These are phyloP conservation scores for Montipora sp. DNA, from an alignment of 64 coral and sea anemone species.

Conservation along the genomic window DNA sequence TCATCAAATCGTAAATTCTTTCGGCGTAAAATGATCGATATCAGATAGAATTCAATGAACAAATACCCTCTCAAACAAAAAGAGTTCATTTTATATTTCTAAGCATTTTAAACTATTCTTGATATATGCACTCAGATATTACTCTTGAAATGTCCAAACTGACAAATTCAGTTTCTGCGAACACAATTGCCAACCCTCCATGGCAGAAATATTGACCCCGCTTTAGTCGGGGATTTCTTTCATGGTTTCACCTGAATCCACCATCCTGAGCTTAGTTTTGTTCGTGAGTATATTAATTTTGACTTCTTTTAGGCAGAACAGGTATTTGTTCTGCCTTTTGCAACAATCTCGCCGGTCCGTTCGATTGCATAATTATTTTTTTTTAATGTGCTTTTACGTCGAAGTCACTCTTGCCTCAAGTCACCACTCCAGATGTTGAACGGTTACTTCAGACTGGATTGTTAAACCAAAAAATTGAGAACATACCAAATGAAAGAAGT, in stretches of 20 bases:
- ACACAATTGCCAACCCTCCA: not conserved
- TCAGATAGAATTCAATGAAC: not conserved
- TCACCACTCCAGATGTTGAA: not conserved
- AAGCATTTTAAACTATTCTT: not conserved
- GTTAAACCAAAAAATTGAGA: not conserved
- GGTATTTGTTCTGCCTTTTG: no score
- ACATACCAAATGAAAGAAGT: conserved; percentile 3
- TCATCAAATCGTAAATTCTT: no score
- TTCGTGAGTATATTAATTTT: no score
- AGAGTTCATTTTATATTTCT: not conserved
- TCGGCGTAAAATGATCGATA: not conserved
- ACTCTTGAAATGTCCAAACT: not conserved
- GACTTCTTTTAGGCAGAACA: no score
- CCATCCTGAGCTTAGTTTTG: no score
- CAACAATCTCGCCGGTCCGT: no score
- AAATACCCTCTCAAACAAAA: no score
- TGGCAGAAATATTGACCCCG: not conserved
- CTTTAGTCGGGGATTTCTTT: no score
- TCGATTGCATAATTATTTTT: no score
- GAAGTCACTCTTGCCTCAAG: no score
- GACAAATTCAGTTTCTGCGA: not conserved
- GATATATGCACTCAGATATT: conserved; percentile 5
- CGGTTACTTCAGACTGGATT: conserved; percentile 6
- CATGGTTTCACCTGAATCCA: no score
- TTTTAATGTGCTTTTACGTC: no score